These are phyloP conservation scores for Panagrolaimus sp. DNA, from an alignment of 1,140 invertebrate species.

Conservation along the genomic window DNA sequence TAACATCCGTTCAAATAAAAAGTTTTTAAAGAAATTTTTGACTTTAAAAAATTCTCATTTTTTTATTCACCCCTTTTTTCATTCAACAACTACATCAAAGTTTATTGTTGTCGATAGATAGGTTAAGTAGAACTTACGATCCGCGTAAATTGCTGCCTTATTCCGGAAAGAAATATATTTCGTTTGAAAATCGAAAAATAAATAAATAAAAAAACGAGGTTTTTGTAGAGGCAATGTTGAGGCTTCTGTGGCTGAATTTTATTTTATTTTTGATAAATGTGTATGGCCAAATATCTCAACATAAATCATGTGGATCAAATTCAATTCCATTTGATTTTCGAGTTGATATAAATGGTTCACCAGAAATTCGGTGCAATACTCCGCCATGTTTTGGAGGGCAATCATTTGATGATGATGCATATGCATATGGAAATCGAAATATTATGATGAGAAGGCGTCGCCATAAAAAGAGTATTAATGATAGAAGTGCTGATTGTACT, in stretches of 20 bases:
- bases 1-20: too few relatives aligned
- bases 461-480: not conserved
- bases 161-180: not conserved
- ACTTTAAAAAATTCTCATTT: not conserved
- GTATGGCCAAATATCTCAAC: not conserved
- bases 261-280: too few relatives aligned
- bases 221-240: not conserved
- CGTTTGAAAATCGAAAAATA: not conserved
- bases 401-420: conserved; percentile 23
- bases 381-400: conserved; percentile 32
- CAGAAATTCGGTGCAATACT: conserved; percentile 31
- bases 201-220: not conserved
- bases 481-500: conserved; percentile 18
- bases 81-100: too few relatives aligned
- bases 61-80: not conserved
- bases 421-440: not conserved
- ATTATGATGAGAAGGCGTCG: conserved; percentile 10
- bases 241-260: not conserved
- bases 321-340: conserved; percentile 30
- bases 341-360: conserved; percentile 29
- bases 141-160: too few relatives aligned
- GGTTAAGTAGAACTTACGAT: too few relatives aligned
- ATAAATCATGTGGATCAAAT: conserved; percentile 18
- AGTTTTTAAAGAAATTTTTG: not conserved
- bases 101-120: too few relatives aligned